Conservation (phyloP, 2,113 vertebrate genomes). For the Bungarus multicinctus region DNA sequence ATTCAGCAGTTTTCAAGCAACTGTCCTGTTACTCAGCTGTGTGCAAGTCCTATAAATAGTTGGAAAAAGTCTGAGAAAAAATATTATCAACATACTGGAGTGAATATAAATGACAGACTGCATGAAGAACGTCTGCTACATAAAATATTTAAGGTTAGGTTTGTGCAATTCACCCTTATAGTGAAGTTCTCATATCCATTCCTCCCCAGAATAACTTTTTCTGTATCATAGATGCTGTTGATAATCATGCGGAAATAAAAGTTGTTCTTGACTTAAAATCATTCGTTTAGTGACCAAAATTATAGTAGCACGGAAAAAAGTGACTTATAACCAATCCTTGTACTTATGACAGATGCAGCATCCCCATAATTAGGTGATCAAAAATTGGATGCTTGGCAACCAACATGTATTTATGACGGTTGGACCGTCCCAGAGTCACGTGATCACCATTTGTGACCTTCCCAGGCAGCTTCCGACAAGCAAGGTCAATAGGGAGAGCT, state of each 20-base stretch:
- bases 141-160: not conserved
- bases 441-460: not conserved
- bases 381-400: not conserved
- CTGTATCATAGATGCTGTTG: not conserved
- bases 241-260: not conserved
- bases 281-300: not conserved
- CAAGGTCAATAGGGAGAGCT: not conserved
- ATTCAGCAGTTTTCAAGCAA: not conserved
- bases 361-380: not conserved
- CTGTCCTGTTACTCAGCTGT: not conserved
- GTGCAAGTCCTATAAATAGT: not conserved
- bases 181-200: not conserved
- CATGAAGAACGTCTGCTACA: not conserved
- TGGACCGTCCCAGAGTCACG: no score
- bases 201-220: not conserved
- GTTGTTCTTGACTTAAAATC: not conserved
- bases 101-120: not conserved
- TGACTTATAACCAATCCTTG: not conserved
- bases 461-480: no score
- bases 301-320: not conserved
- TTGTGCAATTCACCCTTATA: not conserved
- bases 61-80: constrained; percentile 2
- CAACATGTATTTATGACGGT: not conserved
- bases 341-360: not conserved
- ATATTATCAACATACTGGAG: not conserved